Evolutionary conservation across 2,797 vertebrate species (phyloP).

Genomic region (Gadopsis marmoratus): DNA sequence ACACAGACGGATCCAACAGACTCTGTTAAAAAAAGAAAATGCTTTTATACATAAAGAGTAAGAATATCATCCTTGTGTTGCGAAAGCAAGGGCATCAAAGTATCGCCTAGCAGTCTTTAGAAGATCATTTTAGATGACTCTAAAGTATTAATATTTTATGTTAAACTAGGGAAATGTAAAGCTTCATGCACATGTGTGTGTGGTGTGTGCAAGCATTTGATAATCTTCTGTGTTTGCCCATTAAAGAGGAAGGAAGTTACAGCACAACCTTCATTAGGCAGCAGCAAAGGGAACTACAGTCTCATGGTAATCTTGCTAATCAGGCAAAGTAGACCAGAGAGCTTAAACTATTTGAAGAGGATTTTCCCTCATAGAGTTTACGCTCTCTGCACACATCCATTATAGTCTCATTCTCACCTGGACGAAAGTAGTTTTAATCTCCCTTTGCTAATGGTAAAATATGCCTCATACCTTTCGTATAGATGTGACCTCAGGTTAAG

Average conservation of each 20-base stretch:
- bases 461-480: neutral
- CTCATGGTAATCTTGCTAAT: constrained; percentile 43
- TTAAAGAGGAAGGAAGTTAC: constrained; percentile 49
- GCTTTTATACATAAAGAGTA: no score
- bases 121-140: constrained; percentile 55
- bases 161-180: constrained; percentile 50
- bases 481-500: neutral
- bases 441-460: neutral
- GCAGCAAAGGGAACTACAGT: constrained; percentile 33
- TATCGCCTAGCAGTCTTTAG: constrained; percentile 29
- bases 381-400: neutral
- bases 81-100: constrained; percentile 29
- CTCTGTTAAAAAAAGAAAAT: neutral
- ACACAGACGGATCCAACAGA: constrained; percentile 24
- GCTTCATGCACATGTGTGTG: neutral
- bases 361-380: constrained; percentile 14
- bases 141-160: constrained; percentile 59
- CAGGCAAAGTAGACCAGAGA: constrained; percentile 23
- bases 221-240: constrained; percentile 46
- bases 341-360: constrained; percentile 27
- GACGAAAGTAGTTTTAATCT: neutral
- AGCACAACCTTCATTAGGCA: constrained; percentile 43
- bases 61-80: constrained; percentile 22
- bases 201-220: constrained; percentile 25
- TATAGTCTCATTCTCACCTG: constrained; percentile 20